phyloP scores from a whole-genome alignment of 2,113 vertebrate genomes.

The Reinhardtius hippoglossoides region DNA sequence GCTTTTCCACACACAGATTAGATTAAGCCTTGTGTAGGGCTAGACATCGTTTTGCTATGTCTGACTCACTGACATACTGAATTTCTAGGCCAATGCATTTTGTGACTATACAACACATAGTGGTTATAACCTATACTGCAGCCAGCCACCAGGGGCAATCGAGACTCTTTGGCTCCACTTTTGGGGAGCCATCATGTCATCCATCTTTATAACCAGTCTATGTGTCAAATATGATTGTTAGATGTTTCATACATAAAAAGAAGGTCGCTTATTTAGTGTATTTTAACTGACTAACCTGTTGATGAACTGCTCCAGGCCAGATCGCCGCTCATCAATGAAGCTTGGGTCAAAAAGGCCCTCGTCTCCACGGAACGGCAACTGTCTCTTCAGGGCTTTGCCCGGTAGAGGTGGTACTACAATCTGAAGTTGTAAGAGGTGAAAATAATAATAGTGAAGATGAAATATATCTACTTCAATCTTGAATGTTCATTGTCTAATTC shows the following conservation, averaged over 20 bases:
- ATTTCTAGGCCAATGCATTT: background rate
- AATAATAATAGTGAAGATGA: background rate
- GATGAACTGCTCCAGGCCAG: conserved; percentile 97
- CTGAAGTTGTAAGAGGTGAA: conserved; percentile 68
- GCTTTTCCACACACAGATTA: conserved; percentile 11
- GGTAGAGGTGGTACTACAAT: conserved; percentile 98
- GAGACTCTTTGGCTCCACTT: too few relatives aligned
- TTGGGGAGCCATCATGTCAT: too few relatives aligned
- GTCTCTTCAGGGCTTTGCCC: conserved; percentile 97
- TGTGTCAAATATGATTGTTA: too few relatives aligned
- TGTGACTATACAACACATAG: background rate
- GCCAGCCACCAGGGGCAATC: too few relatives aligned
- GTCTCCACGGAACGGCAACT: conserved; percentile 95
- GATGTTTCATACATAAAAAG: background rate
- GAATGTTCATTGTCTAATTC: background rate
- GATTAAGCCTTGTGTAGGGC: conserved; percentile 1
- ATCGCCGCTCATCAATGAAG: conserved; percentile 96
- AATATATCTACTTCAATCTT: background rate
- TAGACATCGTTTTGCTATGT: background rate
- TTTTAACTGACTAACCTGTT: conserved; percentile 87
- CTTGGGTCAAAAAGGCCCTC: conserved; percentile 98
- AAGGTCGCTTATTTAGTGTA: background rate
- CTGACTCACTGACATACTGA: background rate
- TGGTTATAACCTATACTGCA: background rate
- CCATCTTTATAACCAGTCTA: too few relatives aligned